A percentile compares a stretch with the other conserved stretches of the same genome.
Evolutionary conservation across 2,888 invertebrate genomes (phyloP).

Genomic region (Subacronicta megacephala): DNA sequence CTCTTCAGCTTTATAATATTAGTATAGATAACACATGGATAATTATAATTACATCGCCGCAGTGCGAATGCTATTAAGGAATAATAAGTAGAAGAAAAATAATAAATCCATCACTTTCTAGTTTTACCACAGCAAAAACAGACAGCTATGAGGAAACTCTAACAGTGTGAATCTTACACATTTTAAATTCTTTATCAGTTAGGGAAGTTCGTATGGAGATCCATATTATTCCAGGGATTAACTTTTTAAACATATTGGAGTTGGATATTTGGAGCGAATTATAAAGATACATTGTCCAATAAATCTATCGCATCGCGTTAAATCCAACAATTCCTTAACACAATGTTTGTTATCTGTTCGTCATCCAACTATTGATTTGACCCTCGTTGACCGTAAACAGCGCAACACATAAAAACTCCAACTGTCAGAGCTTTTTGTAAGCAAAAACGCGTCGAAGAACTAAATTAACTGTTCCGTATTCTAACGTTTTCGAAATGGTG

Average conservation of each 20-base stretch:
- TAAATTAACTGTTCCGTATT: constrained; percentile 31
- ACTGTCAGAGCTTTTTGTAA: constrained; percentile 12
- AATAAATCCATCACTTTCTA: too few relatives aligned
- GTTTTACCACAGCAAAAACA: too few relatives aligned
- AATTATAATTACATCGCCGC: too few relatives aligned
- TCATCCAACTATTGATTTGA: constrained; percentile 38
- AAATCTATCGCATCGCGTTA: constrained; percentile 10
- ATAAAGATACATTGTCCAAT: too few relatives aligned
- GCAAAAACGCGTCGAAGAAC: constrained; percentile 25
- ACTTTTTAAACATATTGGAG: neutral
- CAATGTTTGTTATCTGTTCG: constrained; percentile 38
- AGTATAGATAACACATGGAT: too few relatives aligned
- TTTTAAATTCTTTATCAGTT: too few relatives aligned
- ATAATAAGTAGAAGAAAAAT: too few relatives aligned
- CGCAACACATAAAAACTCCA: constrained; percentile 35
- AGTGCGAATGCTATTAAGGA: too few relatives aligned
- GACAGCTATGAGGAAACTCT: too few relatives aligned
- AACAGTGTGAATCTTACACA: too few relatives aligned
- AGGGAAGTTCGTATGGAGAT: too few relatives aligned
- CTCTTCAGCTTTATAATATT: too few relatives aligned
- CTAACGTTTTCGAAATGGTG: constrained; percentile 18
- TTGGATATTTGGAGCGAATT: neutral
- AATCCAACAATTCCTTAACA: neutral
- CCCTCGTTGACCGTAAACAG: constrained; percentile 32
- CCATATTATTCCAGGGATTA: neutral